phyloP scores from a whole-genome alignment of 2,797 vertebrate genomes.

The Microctenopoma stevenorrisi region DNA sequence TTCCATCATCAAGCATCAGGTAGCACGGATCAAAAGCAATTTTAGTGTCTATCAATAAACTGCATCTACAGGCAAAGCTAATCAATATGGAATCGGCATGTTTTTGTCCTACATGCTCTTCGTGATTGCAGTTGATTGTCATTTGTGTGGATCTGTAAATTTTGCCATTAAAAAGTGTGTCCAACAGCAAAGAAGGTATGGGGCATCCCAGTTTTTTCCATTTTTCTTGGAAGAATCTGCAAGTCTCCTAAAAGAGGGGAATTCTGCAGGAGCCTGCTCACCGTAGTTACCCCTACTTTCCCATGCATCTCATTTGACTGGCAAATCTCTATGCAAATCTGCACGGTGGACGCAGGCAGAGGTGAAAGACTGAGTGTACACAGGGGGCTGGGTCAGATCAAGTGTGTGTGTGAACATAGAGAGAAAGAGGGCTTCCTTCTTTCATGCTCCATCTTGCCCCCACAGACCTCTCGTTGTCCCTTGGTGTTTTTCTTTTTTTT shows the following conservation, averaged over 20 bases:
- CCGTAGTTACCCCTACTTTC: slow-evolving; percentile 41
- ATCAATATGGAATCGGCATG: no score
- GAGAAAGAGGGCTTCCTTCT: slow-evolving; percentile 4
- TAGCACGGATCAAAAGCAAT: slow-evolving; percentile 12
- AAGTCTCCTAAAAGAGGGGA: slow-evolving; percentile 54
- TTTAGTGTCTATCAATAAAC: slow-evolving; percentile 16
- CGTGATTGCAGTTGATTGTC: not conserved
- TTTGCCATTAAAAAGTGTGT: no score
- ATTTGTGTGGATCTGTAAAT: not conserved
- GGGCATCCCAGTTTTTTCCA: not conserved
- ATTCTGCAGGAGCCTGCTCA: slow-evolving; percentile 53
- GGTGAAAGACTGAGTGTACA: slow-evolving; percentile 15
- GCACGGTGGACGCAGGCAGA: slow-evolving; percentile 29
- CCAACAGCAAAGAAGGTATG: not conserved
- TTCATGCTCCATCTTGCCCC: slow-evolving; percentile 61
- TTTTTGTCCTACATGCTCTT: no score
- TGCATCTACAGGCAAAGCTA: no score
- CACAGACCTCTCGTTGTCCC: slow-evolving; percentile 14
- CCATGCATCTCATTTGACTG: slow-evolving; percentile 71
- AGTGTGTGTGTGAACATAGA: not conserved
- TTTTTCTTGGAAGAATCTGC: slow-evolving; percentile 39
- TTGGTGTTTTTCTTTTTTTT: not conserved
- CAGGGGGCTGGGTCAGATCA: slow-evolving; percentile 27
- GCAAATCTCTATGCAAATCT: slow-evolving; percentile 77
- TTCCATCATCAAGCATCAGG: slow-evolving; percentile 10